Evolutionary conservation across 2,113 vertebrate species (phyloP).

Genomic region (Clarias magur): DNA sequence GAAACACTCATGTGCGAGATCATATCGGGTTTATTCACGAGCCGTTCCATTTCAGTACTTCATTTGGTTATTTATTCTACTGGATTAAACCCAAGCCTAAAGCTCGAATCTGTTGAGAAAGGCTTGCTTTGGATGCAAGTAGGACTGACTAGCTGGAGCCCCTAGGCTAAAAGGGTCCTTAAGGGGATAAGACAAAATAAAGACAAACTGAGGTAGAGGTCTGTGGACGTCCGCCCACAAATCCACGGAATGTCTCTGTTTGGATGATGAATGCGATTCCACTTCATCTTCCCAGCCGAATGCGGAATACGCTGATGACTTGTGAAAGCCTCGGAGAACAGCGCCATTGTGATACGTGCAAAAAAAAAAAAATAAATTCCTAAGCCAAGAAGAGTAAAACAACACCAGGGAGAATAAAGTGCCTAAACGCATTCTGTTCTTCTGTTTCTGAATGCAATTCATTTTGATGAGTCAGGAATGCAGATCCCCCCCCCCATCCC

Average conservation of each 20-base stretch:
- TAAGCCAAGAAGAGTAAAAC: neutral
- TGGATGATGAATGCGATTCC: slow-evolving; percentile 5
- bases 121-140: neutral
- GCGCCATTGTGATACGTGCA: slow-evolving; percentile 4
- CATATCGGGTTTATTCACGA: neutral
- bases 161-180: neutral
- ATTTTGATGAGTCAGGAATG: slow-evolving; percentile 43
- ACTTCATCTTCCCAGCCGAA: slow-evolving; percentile 3
- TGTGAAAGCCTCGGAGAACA: slow-evolving; percentile 1
- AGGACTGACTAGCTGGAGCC: neutral
- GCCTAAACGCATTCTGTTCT: neutral
- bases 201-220: neutral
- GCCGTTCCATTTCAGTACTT: neutral
- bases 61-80: neutral
- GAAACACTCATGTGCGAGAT: neutral
- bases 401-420: slow-evolving; percentile 1
- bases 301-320: neutral
- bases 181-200: neutral
- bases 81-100: neutral
- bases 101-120: neutral
- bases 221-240: neutral
- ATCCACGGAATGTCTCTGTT: slow-evolving; percentile 13
- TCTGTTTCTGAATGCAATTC: slow-evolving; percentile 18
- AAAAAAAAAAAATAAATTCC: neutral
- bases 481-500: neutral